These are phyloP conservation scores for Chaunax sp. DNA, from an alignment of 2,797 vertebrate genomes.

Conservation along the genomic window DNA sequence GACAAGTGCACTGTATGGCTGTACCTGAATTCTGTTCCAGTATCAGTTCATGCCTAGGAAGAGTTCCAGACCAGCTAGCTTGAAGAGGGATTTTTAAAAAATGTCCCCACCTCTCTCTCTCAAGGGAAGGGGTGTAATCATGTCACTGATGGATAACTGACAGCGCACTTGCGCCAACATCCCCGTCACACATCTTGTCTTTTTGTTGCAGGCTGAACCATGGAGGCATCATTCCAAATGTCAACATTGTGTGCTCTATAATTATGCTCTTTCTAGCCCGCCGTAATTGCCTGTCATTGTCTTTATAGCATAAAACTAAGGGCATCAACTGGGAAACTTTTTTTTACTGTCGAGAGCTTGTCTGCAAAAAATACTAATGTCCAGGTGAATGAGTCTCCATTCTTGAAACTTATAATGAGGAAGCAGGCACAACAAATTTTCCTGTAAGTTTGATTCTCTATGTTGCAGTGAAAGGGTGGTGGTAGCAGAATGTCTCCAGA, in stretches of 20 bases:
- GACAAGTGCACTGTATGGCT: slow-evolving; percentile 43
- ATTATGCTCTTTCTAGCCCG: slow-evolving; percentile 60
- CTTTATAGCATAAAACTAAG: slow-evolving; percentile 53
- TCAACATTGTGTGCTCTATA: slow-evolving; percentile 61
- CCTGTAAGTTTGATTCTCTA: neutral
- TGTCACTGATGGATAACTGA: slow-evolving; percentile 75
- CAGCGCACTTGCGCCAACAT: slow-evolving; percentile 63
- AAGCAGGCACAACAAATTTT: neutral
- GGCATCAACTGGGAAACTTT: slow-evolving; percentile 42
- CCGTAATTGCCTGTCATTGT: slow-evolving; percentile 67
- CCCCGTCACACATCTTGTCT: slow-evolving; percentile 49
- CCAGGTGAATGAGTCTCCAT: slow-evolving; percentile 18
- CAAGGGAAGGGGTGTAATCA: slow-evolving; percentile 63
- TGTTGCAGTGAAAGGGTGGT: neutral
- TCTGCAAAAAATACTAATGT: neutral
- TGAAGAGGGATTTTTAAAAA: slow-evolving; percentile 21
- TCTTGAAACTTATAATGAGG: slow-evolving; percentile 39
- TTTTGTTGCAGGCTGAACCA: slow-evolving; percentile 46
- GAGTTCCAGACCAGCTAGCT: slow-evolving; percentile 43
- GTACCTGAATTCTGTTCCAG: slow-evolving; percentile 55
- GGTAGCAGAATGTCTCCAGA: neutral
- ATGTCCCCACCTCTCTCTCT: slow-evolving; percentile 50
- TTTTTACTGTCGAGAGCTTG: slow-evolving; percentile 26
- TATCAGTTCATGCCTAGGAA: slow-evolving; percentile 41
- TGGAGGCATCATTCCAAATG: slow-evolving; percentile 28